Conservation (phyloP, 2,113 vertebrate genomes). For the Vicugna pacos region DNA sequence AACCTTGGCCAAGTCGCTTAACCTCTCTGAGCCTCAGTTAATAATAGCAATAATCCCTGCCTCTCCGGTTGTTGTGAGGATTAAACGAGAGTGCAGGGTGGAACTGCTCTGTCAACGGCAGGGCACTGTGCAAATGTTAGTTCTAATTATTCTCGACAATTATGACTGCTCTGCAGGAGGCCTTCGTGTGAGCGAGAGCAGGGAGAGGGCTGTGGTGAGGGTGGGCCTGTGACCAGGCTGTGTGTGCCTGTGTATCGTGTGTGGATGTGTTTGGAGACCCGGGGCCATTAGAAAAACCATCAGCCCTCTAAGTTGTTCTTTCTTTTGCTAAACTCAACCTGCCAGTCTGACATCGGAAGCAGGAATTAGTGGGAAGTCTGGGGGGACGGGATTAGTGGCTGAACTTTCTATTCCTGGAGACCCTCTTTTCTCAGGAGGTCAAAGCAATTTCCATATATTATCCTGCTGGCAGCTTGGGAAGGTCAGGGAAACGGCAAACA, state of each 20-base stretch:
- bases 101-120: constrained; percentile 20
- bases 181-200: not conserved
- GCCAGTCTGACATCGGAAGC: constrained; percentile 80
- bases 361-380: constrained; percentile 81
- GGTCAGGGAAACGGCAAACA: constrained; percentile 72
- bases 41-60: constrained; percentile 77
- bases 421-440: constrained; percentile 84
- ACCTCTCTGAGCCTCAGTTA: constrained; percentile 78
- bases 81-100: not conserved
- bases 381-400: constrained; percentile 81
- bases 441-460: constrained; percentile 86
- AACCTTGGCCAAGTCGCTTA: constrained; percentile 80
- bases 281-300: constrained; percentile 82
- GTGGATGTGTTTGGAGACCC: constrained; percentile 78
- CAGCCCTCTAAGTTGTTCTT: constrained; percentile 82
- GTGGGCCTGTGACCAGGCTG: constrained; percentile 62
- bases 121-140: constrained; percentile 80
- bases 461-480: constrained; percentile 81
- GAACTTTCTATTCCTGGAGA: constrained; percentile 84
- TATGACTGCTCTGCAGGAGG: constrained; percentile 20
- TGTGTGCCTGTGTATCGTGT: constrained; percentile 68
- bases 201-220: not conserved
- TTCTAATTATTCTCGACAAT: constrained; percentile 78
- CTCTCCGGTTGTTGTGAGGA: constrained; percentile 59
- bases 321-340: constrained; percentile 82